phyloP scores from a whole-genome alignment of 2,113 vertebrate species.

The Montifringilla adamsi region DNA sequence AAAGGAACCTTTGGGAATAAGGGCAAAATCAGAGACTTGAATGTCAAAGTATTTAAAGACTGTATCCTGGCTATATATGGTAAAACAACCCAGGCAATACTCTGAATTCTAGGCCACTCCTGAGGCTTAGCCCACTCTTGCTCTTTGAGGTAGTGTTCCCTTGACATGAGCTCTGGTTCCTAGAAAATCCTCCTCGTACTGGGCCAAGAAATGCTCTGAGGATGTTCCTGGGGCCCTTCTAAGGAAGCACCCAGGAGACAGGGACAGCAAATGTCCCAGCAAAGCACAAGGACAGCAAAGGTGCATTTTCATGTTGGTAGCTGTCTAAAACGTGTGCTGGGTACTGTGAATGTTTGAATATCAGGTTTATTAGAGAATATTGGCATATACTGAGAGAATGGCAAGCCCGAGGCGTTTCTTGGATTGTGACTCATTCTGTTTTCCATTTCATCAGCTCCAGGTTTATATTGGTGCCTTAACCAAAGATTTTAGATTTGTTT shows the following conservation, averaged over 20 bases:
- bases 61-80: slow-evolving; percentile 41
- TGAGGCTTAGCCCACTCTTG: neutral
- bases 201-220: neutral
- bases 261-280: neutral
- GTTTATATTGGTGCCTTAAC: slow-evolving; percentile 25
- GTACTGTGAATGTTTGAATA: neutral
- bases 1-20: neutral
- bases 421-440: slow-evolving; percentile 29
- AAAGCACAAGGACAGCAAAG: neutral
- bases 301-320: neutral
- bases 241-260: neutral
- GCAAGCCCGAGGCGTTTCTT: slow-evolving; percentile 7
- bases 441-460: slow-evolving; percentile 30
- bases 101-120: neutral
- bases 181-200: neutral
- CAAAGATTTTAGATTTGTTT: neutral
- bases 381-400: neutral
- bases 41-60: neutral
- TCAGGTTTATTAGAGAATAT: neutral
- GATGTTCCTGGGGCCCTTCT: neutral
- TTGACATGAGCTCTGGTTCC: neutral
- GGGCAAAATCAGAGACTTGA: neutral
- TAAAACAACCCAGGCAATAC: neutral
- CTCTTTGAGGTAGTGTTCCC: neutral
- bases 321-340: neutral